phyloP scores from a whole-genome alignment of 2,888 invertebrate genomes.

The Baronia brevicornis region DNA sequence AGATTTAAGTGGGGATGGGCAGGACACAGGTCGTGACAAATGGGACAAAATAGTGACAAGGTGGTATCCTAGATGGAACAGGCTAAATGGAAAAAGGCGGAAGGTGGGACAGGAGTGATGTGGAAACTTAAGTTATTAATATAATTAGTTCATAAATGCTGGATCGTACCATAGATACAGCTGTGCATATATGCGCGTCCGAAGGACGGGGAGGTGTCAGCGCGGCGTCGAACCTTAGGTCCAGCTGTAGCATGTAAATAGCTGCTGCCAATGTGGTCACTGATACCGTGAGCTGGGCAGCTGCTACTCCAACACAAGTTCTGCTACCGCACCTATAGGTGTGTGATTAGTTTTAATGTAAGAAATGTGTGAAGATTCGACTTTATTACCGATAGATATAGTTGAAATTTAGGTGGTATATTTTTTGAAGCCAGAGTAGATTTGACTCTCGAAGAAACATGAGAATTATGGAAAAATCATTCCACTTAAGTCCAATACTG shows the following conservation, averaged over 20 bases:
- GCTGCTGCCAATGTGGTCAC: slow-evolving; percentile 63
- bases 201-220: slow-evolving; percentile 57
- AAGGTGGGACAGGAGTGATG: background rate
- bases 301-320: slow-evolving; percentile 65
- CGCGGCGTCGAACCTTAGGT: slow-evolving; percentile 56
- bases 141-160: slow-evolving; percentile 7
- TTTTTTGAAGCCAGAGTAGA: no score
- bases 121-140: slow-evolving; percentile 6
- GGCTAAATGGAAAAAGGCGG: background rate
- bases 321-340: slow-evolving; percentile 49
- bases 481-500: no score
- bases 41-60: no score
- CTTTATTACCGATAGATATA: no score
- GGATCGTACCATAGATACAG: slow-evolving; percentile 59
- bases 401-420: no score
- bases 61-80: no score
- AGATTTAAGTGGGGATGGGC: no score
- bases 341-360: no score
- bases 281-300: slow-evolving; percentile 59
- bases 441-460: no score
- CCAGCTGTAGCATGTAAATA: slow-evolving; percentile 56
- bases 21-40: no score
- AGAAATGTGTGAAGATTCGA: no score
- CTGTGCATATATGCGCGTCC: slow-evolving; percentile 60
- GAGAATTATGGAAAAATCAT: no score